A percentile compares a stretch with the other conserved stretches of the same genome.
Conservation (phyloP, 2,888 invertebrate genomes). For the Hofmannophila pseudospretella region DNA sequence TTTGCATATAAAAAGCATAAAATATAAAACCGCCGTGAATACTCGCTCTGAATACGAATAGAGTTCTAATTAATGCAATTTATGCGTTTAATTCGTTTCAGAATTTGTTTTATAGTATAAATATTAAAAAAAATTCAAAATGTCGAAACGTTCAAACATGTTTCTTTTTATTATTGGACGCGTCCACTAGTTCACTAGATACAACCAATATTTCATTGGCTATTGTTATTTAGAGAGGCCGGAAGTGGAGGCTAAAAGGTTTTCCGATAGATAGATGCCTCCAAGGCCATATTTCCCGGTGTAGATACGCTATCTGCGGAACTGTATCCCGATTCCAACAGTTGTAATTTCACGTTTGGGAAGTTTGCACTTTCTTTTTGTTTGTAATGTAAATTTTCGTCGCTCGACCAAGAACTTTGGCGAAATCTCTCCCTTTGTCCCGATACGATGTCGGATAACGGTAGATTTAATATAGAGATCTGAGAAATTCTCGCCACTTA, state of each 20-base stretch:
- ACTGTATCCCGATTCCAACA: slow-evolving; percentile 29
- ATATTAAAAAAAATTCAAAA: too few species aligned
- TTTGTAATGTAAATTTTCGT: slow-evolving; percentile 61
- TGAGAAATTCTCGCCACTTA: slow-evolving; percentile 36
- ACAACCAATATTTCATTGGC: slow-evolving; percentile 25
- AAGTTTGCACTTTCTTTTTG: slow-evolving; percentile 47
- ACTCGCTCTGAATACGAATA: not conserved
- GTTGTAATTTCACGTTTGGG: slow-evolving; percentile 51
- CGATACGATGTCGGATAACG: slow-evolving; percentile 48
- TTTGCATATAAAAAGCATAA: slow-evolving; percentile 9
- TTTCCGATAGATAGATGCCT: slow-evolving; percentile 14
- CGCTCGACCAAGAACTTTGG: slow-evolving; percentile 40
- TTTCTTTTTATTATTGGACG: too few species aligned
- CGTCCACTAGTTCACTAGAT: too few species aligned
- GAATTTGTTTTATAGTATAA: too few species aligned
- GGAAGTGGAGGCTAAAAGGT: slow-evolving; percentile 29
- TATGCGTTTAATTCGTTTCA: not conserved
- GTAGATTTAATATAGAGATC: slow-evolving; percentile 52
- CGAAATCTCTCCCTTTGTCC: slow-evolving; percentile 49
- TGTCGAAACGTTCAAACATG: too few species aligned
- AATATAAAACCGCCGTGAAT: not conserved
- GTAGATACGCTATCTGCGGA: slow-evolving; percentile 19
- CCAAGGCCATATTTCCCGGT: slow-evolving; percentile 34
- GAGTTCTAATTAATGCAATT: not conserved
- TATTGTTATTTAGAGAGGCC: slow-evolving; percentile 27